Base-by-base conservation (phyloP, 2,888 invertebrate genomes). In the Eilema griseolum region DNA sequence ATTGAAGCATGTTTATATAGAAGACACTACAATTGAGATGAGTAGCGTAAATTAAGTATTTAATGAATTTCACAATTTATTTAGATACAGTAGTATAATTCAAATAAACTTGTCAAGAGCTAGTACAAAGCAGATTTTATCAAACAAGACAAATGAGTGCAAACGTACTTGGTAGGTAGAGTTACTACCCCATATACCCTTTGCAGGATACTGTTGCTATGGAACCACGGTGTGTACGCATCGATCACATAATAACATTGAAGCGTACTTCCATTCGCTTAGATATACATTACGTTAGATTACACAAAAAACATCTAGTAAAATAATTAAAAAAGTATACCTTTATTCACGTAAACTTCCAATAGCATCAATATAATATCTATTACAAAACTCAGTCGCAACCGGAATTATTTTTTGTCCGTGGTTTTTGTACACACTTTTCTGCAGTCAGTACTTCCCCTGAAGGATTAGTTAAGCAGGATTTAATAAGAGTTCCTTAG, bases 401-500 rank as follows among this genome's bases (percentile, higher is more conserved):
- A 12, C 1, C 33, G 1, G 33, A 37, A 37, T 12, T 12, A 12
- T 12, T 12, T 46, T 11, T 1, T 63, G 33, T 28, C 20, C 20
- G 24, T 26, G 23, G 14, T 12, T 46, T 70, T 72, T 14, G 3
- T 11, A 11, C 20, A 3, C 0, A 31, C 37, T 83, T 82, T 81
- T 86, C 28, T 93, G 91, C 89, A 66, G 75, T 75, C 92, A 68
- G 77, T 94, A 92, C 89, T 33, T 46, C 24, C 70, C 71, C 85
- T 88, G 88, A 91, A 90, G 93, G 93, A 94, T 94, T 94, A 94
- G 93, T 93, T 92, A 90, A 93, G 91, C 89, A 92, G 92, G 93
- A 93, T 94, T 94, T 93, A 94, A 94, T 94, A 94, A 93, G 93
- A 93, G 92, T 92, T 92, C 86, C 90, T 92, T 87, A 93, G 92